Percentiles rank a stretch among this genome's conserved stretches.
phyloP scores from a whole-genome alignment of 2,113 vertebrate species.

The human region DNA sequence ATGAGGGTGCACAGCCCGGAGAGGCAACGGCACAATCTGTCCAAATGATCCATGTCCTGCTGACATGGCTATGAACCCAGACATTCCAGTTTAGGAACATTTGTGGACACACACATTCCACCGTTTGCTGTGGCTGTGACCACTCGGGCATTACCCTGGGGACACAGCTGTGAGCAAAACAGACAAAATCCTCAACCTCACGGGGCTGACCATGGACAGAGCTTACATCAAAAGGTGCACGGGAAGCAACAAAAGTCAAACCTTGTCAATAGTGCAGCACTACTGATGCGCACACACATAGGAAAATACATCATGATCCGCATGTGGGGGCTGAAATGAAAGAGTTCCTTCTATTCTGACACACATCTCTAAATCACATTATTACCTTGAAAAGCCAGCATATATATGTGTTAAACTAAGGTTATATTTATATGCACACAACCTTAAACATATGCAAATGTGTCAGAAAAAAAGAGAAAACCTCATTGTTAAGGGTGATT shows the following conservation, averaged over 20 bases:
- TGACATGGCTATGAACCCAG: rapidly evolving
- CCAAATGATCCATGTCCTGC: no score
- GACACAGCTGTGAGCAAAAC: background rate
- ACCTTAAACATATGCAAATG: background rate
- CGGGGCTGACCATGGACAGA: background rate
- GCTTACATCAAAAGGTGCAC: background rate
- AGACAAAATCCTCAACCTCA: background rate
- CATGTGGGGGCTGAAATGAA: background rate
- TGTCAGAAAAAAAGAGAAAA: background rate
- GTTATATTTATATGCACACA: background rate
- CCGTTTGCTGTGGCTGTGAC: background rate
- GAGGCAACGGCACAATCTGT: background rate
- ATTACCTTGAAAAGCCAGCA: background rate
- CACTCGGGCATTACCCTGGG: no score
- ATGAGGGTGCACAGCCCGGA: background rate
- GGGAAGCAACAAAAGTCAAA: background rate
- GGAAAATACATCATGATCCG: background rate
- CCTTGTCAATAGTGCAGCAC: rapidly evolving
- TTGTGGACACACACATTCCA: rapidly evolving
- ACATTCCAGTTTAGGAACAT: background rate
- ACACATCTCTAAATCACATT: background rate
- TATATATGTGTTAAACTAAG: background rate
- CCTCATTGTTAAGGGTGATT: background rate
- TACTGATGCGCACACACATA: rapidly evolving
- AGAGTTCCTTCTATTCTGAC: no score